These are phyloP conservation scores for Aphodius sticticus DNA, from an alignment of 2,888 invertebrate species.

Conservation along the genomic window DNA sequence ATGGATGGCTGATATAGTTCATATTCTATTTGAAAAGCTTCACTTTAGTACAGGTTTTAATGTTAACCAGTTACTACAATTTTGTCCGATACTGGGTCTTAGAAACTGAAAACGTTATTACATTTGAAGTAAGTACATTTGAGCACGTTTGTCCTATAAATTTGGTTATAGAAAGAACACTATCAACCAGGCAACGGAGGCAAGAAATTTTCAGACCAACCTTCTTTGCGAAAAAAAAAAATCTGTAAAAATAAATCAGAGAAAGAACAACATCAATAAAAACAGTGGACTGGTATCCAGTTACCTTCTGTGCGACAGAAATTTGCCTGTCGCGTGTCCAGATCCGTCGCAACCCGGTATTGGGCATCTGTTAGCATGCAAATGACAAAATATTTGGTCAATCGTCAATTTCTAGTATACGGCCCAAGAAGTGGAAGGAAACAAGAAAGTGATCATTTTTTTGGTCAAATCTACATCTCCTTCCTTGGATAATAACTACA, in stretches of 20 bases:
- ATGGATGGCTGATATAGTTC: too few relatives aligned
- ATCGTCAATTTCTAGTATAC: neutral
- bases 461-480: too few relatives aligned
- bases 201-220: neutral
- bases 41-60: too few relatives aligned
- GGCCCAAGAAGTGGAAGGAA: neutral
- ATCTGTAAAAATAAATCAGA: neutral
- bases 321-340: conserved; percentile 98
- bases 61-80: too few relatives aligned
- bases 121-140: too few relatives aligned
- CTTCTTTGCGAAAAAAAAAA: neutral
- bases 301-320: conserved; percentile 97
- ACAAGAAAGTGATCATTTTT: neutral
- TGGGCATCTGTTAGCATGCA: conserved; percentile 83
- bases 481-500: too few relatives aligned
- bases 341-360: conserved; percentile 97
- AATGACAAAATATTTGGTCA: conserved; percentile 52
- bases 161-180: too few relatives aligned
- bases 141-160: neutral
- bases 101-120: too few relatives aligned
- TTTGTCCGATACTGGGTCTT: too few relatives aligned
- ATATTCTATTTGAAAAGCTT: too few relatives aligned
- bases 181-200: too few relatives aligned
- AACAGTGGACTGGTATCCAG: conserved; percentile 31
- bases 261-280: conserved; percentile 29